A percentile compares a stretch with the other conserved stretches of the same genome.
These are phyloP conservation scores for Eremophila alpestris DNA, from an alignment of 2,797 vertebrate species.

Conservation along the genomic window DNA sequence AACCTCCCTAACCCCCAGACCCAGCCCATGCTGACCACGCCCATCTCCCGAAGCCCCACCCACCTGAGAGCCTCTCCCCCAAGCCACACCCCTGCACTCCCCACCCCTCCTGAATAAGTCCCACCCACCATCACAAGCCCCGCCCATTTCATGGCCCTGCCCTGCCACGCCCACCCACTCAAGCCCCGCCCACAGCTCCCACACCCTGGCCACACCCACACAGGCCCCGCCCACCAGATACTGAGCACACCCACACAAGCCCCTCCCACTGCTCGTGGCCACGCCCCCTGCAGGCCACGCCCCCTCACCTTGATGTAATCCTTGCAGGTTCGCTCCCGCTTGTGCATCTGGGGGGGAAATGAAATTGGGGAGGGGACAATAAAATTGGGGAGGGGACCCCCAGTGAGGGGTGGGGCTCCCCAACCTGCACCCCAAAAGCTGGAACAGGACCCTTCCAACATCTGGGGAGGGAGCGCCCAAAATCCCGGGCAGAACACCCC, in stretches of 20 bases:
- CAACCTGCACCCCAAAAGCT: neutral
- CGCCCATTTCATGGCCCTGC: neutral
- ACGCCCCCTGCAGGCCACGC: neutral
- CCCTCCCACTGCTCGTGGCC: fast-evolving
- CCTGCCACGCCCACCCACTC: too few relatives aligned
- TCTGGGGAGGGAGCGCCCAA: too few relatives aligned
- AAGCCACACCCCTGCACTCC: neutral
- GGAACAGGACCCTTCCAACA: too few relatives aligned
- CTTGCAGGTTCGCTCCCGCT: neutral
- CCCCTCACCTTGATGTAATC: constrained; percentile 3
- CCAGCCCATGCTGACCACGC: neutral
- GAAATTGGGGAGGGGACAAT: neutral
- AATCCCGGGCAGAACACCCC: neutral
- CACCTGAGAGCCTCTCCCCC: neutral
- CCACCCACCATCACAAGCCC: neutral
- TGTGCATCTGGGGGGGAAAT: neutral
- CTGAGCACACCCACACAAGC: neutral
- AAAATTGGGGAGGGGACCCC: too few relatives aligned
- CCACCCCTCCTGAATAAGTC: too few relatives aligned
- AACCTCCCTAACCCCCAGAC: too few relatives aligned
- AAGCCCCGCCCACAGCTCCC: too few relatives aligned
- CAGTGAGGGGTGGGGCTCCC: too few relatives aligned
- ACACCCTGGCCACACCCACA: neutral
- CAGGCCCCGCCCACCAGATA: too few relatives aligned
- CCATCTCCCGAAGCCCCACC: neutral